A percentile compares a stretch with the other conserved stretches of the same genome.
Evolutionary conservation across 2,888 invertebrate genomes (phyloP).

Genomic region (Cancer borealis): DNA sequence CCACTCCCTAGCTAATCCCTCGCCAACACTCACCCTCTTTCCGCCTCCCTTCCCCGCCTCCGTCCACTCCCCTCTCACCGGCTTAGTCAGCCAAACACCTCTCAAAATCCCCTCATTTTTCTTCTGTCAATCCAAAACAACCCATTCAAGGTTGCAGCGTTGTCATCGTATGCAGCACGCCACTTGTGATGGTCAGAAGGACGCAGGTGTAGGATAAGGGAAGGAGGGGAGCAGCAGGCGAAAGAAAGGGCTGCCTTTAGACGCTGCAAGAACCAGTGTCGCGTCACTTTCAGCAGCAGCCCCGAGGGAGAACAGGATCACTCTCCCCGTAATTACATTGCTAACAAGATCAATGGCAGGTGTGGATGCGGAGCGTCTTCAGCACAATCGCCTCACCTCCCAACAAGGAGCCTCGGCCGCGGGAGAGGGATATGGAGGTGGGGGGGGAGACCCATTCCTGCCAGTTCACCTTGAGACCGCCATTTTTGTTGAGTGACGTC

Average conservation of each 20-base stretch:
- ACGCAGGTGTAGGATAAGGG: background rate
- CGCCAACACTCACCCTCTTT: background rate
- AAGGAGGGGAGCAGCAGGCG: background rate
- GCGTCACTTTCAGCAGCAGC: background rate
- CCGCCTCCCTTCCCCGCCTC: background rate
- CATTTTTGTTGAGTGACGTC: constrained; percentile 60
- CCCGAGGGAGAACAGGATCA: background rate
- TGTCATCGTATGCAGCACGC: constrained; percentile 20
- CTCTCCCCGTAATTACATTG: constrained; percentile 1
- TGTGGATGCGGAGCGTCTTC: constrained; percentile 20
- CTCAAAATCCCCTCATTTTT: constrained; percentile 1
- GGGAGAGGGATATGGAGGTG: background rate
- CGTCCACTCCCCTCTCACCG: background rate
- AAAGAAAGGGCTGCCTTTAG: background rate
- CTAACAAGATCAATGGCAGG: constrained; percentile 3
- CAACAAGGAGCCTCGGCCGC: constrained; percentile 6
- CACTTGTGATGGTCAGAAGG: background rate
- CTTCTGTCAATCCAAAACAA: background rate
- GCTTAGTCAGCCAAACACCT: constrained; percentile 9
- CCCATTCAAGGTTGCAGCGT: background rate
- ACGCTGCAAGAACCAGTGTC: constrained; percentile 9
- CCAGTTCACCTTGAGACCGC: constrained; percentile 60
- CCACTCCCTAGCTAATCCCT: constrained; percentile 12
- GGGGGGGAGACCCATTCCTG: constrained; percentile 23
- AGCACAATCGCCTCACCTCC: constrained; percentile 2